Evolutionary conservation across 2,113 vertebrate species (phyloP), one percentile per base, ranked within the genome.

Genomic region (Athene cunicularia): DNA sequence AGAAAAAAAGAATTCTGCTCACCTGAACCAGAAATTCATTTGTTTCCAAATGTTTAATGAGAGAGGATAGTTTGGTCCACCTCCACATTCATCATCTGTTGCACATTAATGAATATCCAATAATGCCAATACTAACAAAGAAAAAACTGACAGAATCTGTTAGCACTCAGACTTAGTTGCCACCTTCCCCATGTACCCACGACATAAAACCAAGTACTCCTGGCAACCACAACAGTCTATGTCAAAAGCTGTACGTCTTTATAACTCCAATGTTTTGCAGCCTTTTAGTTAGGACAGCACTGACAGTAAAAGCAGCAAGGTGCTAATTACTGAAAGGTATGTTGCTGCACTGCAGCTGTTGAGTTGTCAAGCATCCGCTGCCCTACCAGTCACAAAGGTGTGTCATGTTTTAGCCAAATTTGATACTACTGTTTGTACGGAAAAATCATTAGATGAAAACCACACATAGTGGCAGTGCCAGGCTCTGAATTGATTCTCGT

Each of bases 31-130:
- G 53, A 92, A 95, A 95, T 85, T 66, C 80, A 60, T 86, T 62
- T 89, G 71, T 96, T 88, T 82, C 76, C 81, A 76, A 90, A 86
- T 8, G 28, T 43, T 96, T 96, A 96, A 97, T 67, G 75, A 82
- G 68, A 91, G 74, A 64, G 77, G 82, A 92, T 93, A 59, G 53
- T 50, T 96, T 45, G 73, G 72, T 84, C 72, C 37, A 17, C 86
- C 56, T 80, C 72, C 73, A 58, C 37, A 97, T 73, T 92, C 73
- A 88, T 96, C 94, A 93, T 68, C 88, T 91, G n/a, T 33, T 63
- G 75, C 79, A 89, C 93, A 91, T 92, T 92, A 84, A 50, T 88
- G 92, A 96, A 73, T 68, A 92, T 76, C 95, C 95, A 88, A 56
- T 94, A 95, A 93, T 49, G 71, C 39, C 93, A 86, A 73, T 90